A percentile compares a stretch with the other conserved stretches of the same genome.
These are phyloP conservation scores for Platycnemis pennipes DNA, from an alignment of 2,888 invertebrate species.

Conservation along the genomic window DNA sequence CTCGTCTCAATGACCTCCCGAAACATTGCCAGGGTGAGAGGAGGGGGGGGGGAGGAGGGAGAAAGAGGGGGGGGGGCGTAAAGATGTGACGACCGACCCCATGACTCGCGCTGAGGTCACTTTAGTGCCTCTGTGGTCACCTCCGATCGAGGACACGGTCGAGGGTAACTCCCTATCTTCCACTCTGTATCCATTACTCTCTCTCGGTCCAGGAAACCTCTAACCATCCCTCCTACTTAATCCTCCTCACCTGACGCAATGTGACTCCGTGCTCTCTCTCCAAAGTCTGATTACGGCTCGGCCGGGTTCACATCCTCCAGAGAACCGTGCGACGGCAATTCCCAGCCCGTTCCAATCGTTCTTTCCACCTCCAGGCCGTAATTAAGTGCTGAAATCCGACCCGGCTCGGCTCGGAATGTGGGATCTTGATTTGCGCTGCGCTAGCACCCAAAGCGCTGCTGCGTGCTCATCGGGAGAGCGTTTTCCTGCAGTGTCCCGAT, in stretches of 20 bases:
- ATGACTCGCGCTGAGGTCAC: not conserved
- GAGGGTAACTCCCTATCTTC: not conserved
- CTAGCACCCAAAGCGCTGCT: not conserved
- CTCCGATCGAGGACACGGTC: conserved; percentile 51
- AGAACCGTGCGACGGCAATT: not conserved
- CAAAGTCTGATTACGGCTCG: not conserved
- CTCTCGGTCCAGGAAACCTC: not conserved
- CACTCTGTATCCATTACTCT: not conserved
- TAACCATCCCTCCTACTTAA: not conserved
- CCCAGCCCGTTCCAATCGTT: not conserved
- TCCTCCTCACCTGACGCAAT: not conserved
- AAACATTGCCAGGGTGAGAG: not conserved
- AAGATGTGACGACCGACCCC: conserved; percentile 34
- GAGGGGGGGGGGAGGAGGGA: not conserved
- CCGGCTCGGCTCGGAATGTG: not conserved
- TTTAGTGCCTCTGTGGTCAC: conserved; percentile 44
- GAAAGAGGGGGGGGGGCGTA: not conserved
- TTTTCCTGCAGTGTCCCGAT: not conserved
- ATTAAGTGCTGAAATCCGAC: not conserved
- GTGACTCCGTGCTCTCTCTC: not conserved
- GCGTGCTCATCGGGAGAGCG: not conserved
- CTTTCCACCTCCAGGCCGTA: not conserved
- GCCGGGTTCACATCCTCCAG: not conserved
- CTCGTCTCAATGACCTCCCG: conserved; percentile 2
- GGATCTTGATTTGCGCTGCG: not conserved